Conservation (phyloP, 1,140 invertebrate genomes). For the Rhopalosiphum padi region DNA sequence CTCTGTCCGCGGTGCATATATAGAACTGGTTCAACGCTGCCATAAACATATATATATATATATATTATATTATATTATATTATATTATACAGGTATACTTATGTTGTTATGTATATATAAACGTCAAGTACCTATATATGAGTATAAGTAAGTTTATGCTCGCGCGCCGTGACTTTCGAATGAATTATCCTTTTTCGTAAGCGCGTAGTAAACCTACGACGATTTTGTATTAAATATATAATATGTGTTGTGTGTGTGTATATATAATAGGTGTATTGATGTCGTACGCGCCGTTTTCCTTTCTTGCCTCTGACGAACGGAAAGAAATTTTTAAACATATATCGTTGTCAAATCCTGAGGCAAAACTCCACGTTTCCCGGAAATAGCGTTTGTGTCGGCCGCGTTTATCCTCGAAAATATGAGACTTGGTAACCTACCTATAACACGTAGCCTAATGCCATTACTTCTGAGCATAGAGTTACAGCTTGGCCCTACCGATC, state of each 20-base stretch:
- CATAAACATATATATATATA: not conserved
- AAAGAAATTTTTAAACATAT: not conserved
- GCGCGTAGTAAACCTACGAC: not conserved
- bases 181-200: conserved; percentile 38
- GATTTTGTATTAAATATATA: not conserved
- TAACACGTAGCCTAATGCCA: not conserved
- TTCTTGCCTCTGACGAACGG: not conserved
- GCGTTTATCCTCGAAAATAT: not conserved
- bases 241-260: not conserved
- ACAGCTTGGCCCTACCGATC: too few species aligned
- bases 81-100: not conserved
- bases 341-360: not conserved
- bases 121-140: not conserved
- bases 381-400: not conserved
- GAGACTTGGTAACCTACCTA: not conserved
- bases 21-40: not conserved
- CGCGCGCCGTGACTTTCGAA: conserved; percentile 24
- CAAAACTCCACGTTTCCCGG: not conserved
- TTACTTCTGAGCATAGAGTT: too few species aligned
- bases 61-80: too few species aligned
- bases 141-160: not conserved
- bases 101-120: not conserved
- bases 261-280: not conserved
- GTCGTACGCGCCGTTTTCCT: not conserved
- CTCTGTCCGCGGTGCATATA: not conserved